Conservation (phyloP, 2,113 vertebrate genomes). For the Ancistrus triradiatus region DNA sequence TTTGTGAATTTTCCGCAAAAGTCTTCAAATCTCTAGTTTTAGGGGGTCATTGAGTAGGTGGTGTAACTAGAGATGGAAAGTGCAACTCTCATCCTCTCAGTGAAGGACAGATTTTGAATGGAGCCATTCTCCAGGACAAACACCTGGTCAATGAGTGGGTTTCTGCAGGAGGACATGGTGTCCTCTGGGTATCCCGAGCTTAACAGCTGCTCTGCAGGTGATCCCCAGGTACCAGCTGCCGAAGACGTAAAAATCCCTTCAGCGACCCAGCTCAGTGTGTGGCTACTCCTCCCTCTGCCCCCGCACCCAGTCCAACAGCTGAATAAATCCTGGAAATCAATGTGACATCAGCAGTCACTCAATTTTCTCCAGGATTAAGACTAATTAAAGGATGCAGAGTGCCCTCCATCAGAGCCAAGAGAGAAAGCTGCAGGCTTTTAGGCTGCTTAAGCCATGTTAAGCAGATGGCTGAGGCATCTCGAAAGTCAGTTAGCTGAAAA, state of each 20-base stretch:
- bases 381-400: constrained; percentile 33
- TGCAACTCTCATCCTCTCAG: neutral
- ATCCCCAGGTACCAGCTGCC: constrained; percentile 34
- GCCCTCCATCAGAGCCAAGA: constrained; percentile 30
- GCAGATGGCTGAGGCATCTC: constrained; percentile 42
- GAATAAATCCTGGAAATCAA: constrained; percentile 10
- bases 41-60: neutral
- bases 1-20: no score
- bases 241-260: constrained; percentile 6
- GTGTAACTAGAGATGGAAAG: constrained; percentile 16
- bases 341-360: constrained; percentile 35
- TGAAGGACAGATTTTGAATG: constrained; percentile 12
- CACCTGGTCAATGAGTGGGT: constrained; percentile 30
- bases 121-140: neutral
- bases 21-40: neutral
- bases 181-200: constrained; percentile 25
- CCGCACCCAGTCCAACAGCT: neutral
- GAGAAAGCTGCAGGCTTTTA: constrained; percentile 37
- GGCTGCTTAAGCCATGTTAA: constrained; percentile 22
- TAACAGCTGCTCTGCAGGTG: constrained; percentile 46
- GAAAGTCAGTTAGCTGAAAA: constrained; percentile 35
- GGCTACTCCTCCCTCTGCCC: constrained; percentile 2
- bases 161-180: constrained; percentile 8
- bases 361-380: constrained; percentile 40
- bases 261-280: constrained; percentile 6